phyloP scores from a whole-genome alignment of 2,888 invertebrate genomes.

The Julus scandinavius region DNA sequence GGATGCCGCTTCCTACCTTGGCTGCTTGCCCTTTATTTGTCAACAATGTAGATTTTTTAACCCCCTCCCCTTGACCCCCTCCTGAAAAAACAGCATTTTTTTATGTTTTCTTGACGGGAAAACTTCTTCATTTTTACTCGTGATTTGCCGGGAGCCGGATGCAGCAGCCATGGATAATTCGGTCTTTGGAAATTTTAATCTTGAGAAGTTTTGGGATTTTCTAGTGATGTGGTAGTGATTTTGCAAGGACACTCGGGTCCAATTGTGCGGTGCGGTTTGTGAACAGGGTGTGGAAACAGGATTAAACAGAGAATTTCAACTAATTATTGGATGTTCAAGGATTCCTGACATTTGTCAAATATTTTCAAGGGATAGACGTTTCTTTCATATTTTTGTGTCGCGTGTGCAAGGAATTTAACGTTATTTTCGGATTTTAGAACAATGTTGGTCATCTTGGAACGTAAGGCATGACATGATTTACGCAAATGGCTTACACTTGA shows the following conservation, averaged over 20 bases:
- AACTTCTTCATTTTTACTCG: background rate
- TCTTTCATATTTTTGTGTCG: no score
- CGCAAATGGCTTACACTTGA: no score
- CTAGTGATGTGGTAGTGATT: background rate
- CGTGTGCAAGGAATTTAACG: no score
- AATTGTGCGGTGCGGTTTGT: background rate
- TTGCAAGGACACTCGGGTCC: background rate
- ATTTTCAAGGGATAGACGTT: no score
- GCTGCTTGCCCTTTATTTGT: constrained; percentile 28
- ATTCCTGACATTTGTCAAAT: background rate
- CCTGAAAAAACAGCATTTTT: background rate
- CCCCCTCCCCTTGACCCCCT: constrained; percentile 38
- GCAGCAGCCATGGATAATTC: background rate
- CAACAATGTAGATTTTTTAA: constrained; percentile 15
- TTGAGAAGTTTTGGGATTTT: background rate
- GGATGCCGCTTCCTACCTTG: background rate
- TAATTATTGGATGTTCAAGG: background rate
- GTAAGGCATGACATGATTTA: no score
- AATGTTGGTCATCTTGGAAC: no score
- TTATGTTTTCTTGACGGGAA: background rate
- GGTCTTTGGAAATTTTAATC: background rate
- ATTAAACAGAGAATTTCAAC: no score
- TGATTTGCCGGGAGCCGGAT: background rate
- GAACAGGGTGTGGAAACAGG: background rate
- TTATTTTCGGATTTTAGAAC: no score